Evolutionary conservation across 2,113 vertebrate genomes (phyloP), one percentile per base, ranked within the genome.

Genomic region (Sorex araneus): DNA sequence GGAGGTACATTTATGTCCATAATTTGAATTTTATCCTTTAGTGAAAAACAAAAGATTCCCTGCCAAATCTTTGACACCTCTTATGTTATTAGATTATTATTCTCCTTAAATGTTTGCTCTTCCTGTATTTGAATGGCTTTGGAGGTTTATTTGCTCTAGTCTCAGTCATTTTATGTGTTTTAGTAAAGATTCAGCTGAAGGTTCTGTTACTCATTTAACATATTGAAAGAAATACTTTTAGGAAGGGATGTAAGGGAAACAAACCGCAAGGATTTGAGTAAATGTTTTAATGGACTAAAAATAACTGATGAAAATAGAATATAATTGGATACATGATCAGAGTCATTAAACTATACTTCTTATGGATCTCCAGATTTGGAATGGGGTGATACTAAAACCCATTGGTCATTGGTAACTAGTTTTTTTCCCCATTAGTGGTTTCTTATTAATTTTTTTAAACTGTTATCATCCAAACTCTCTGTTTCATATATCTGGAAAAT

Each of bases 241-340:
- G 79, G 10, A 90, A 88, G n/a, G 34, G n/a, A 40, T 8, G 13
- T 73, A 88, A 3, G 36, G 28, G 18, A 83, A 82, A 79, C 18
- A 83, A 82, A 79, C 18, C 16, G 21, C n/a, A 79, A 88, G 32
- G 15, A 13, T 54, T 90, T 89, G 79, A 73, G 15, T 50, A 70
- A 76, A 16, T 83, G 54, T 93, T 91, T 93, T 91, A 87, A 89
- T 87, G 50, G 50, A 77, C 54, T 87, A 36, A 86, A 92, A 88
- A 86, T 88, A 90, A 86, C 8, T 11, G 30, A 73, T 50, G 60
- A 25, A 73, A 89, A 77, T 92, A 18, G 25, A 90, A 64, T 45
- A 79, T 84, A 82, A 92, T 82, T 81, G 47, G 18, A 67, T 93
- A 79, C 89, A 83, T 57, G 5, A 30, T 81, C 60, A 88, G 73